Evolutionary conservation across 2,797 vertebrate genomes (phyloP).

Genomic region (Tenualosa ilisha): DNA sequence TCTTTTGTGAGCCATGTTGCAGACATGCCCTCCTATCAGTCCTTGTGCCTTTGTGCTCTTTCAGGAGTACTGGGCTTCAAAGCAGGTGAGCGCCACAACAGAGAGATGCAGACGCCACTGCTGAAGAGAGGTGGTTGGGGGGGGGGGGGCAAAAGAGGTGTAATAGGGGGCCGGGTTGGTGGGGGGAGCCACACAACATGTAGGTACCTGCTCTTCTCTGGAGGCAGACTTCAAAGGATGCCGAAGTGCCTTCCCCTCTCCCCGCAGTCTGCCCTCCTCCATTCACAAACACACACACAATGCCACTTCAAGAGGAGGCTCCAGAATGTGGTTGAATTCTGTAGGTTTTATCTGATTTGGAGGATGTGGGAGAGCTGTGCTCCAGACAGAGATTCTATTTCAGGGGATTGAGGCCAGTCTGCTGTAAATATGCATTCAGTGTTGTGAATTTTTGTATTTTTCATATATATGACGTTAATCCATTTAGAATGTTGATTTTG

Average conservation of each 20-base stretch:
- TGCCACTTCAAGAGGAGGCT: slow-evolving; percentile 20
- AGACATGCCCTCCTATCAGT: not conserved
- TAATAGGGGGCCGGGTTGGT: not conserved
- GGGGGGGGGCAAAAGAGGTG: slow-evolving; percentile 41
- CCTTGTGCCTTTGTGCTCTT: slow-evolving; percentile 41
- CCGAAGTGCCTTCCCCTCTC: not conserved
- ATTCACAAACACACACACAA: slow-evolving; percentile 8
- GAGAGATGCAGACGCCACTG: not conserved
- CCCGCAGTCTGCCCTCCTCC: slow-evolving; percentile 25
- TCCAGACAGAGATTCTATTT: not conserved
- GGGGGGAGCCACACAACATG: slow-evolving; percentile 46
- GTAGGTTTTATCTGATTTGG: slow-evolving; percentile 24
- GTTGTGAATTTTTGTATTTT: not conserved
- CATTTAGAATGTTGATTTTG: not conserved
- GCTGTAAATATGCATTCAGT: not conserved
- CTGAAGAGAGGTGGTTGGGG: slow-evolving; percentile 32
- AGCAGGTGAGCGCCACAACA: slow-evolving; percentile 44
- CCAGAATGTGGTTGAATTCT: slow-evolving; percentile 9
- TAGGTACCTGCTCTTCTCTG: slow-evolving; percentile 58
- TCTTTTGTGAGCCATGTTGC: slow-evolving; percentile 17
- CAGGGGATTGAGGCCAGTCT: not conserved
- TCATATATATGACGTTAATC: not conserved
- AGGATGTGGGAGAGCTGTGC: slow-evolving; percentile 15
- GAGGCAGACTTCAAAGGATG: slow-evolving; percentile 43
- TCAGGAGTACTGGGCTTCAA: slow-evolving; percentile 57